Evolutionary conservation across 2,113 vertebrate species (phyloP), one percentile per base, ranked within the genome.

Genomic region (Fregata magnificens): DNA sequence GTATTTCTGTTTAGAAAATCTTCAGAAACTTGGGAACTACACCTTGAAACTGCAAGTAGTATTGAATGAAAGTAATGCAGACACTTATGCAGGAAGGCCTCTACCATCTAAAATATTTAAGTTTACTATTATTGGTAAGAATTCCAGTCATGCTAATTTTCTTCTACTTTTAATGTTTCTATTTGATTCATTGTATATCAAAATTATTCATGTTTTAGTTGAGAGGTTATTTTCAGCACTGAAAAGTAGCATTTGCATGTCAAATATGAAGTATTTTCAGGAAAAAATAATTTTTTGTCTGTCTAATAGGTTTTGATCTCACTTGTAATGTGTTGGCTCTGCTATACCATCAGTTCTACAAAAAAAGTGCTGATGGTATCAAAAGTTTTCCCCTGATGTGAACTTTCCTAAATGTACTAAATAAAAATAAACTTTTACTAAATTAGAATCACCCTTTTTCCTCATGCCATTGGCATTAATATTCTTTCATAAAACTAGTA

Each of bases 101-200:
- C 98, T 99, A 47, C 99, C 99, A 29, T 98, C 96, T 78, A 98
- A 98, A 98, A 86, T 79, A 50, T 98, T 99, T 86, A 94, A 97
- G 40, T 99, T 99, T 97, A 98, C 97, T 92, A 98, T 99, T 92
- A 97, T 96, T 98, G 99, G 99, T 99, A 97, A 98, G 98, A 94
- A 91, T 83, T 93, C 8, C 16, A 36, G 11, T 45, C 61, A 21
- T 26, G 25, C 6, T 24, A 21, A 13, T 81, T 82, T 86, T 86
- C 31, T 94, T 53, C 25, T 90, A 21, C 7, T 86, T 56, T 17
- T 52, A 34, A 1, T 88, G 11, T 66, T 86, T 78, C 12, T 47
- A 0, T 80, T 85, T 93, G 22, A 40, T 62, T 81, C 4, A 15
- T 63, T 56, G 3, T 61, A 8, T 84, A 36, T 59, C 4, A 63